Evolutionary conservation across 2,113 vertebrate genomes (phyloP).

Genomic region (Eidolon helvum): DNA sequence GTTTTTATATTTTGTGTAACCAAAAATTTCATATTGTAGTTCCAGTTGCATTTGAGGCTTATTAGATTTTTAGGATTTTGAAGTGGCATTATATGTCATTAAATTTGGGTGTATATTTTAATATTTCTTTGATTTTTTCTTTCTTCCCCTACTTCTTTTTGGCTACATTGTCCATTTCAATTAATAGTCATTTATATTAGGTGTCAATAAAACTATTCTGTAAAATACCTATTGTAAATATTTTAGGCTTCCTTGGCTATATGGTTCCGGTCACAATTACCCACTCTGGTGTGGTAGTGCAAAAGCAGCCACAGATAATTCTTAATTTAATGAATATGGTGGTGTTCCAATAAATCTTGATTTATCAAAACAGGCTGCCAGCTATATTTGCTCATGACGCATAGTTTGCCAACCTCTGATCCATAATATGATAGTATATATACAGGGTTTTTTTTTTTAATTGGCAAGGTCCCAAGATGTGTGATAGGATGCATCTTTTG

Average conservation of each 20-base stretch:
- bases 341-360: neutral
- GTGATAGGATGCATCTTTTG: neutral
- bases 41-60: neutral
- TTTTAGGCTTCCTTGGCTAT: neutral
- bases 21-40: neutral
- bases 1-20: slow-evolving; percentile 24
- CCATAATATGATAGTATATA: neutral
- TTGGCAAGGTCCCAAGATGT: neutral
- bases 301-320: neutral
- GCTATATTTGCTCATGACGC: neutral
- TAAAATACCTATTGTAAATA: neutral
- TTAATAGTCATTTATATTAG: neutral
- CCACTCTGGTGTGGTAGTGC: neutral
- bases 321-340: neutral
- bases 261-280: neutral
- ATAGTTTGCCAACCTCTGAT: neutral
- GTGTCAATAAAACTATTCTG: neutral
- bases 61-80: slow-evolving; percentile 37
- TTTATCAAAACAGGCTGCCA: neutral
- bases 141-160: neutral
- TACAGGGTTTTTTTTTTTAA: neutral
- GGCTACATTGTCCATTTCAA: neutral
- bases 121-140: neutral
- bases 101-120: slow-evolving; percentile 2
- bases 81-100: neutral